phyloP scores from a whole-genome alignment of 1,140 invertebrate species.

The Hypothenemus hampei region DNA sequence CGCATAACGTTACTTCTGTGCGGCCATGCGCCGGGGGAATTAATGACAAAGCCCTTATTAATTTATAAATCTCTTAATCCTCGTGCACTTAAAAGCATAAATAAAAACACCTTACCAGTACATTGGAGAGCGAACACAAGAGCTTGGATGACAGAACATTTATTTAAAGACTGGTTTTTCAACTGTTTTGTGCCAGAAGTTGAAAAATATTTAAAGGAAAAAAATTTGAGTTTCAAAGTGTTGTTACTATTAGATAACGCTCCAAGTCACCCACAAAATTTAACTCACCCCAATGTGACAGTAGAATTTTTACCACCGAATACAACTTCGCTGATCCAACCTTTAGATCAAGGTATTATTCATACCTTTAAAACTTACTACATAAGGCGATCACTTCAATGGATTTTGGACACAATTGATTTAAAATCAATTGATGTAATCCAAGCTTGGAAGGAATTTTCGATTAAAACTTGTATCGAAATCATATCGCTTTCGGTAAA shows the following conservation, averaged over 20 bases:
- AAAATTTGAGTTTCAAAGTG: conserved; percentile 27
- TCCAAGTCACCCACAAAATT: conserved; percentile 17
- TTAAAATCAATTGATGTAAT: conserved; percentile 20
- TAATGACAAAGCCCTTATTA: conserved; percentile 17
- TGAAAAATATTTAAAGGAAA: conserved; percentile 27
- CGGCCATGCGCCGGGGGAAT: conserved; percentile 21
- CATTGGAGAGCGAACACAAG: conserved; percentile 23
- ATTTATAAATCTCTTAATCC: conserved; percentile 27
- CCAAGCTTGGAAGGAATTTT: conserved; percentile 24
- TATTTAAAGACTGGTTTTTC: conserved; percentile 25
- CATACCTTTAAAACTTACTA: conserved; percentile 44
- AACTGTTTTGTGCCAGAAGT: conserved; percentile 30
- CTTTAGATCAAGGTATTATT: conserved; percentile 44
- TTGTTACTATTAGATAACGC: conserved; percentile 46
- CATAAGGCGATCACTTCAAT: conserved; percentile 30
- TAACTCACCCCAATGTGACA: conserved; percentile 26
- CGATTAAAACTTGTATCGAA: conserved; percentile 13
- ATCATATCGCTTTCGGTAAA: conserved; percentile 3
- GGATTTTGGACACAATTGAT: conserved; percentile 26
- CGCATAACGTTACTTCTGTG: conserved; percentile 20
- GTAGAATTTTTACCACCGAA: conserved; percentile 40
- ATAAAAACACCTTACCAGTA: conserved; percentile 18
- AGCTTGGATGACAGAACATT: conserved; percentile 6
- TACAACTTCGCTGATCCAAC: conserved; percentile 42
- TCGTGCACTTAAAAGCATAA: conserved; percentile 26